phyloP scores from a whole-genome alignment of 2,113 vertebrate genomes.

The Arenaria interpres region DNA sequence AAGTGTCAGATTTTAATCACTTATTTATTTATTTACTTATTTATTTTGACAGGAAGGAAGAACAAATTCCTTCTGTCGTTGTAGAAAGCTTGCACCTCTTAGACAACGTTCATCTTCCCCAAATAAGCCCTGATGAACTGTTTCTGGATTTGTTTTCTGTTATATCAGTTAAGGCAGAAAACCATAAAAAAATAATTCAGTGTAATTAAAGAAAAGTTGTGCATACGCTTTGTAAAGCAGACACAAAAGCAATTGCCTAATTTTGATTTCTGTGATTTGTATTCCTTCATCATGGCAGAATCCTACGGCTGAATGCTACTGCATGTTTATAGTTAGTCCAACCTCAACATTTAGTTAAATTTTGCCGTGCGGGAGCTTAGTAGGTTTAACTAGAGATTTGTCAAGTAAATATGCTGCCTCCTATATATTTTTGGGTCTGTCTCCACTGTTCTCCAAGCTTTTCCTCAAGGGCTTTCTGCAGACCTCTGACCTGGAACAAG shows the following conservation, averaged over 20 bases:
- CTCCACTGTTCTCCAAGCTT: not conserved
- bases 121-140: not conserved
- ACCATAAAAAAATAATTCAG: not conserved
- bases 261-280: not conserved
- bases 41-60: not conserved
- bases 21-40: not conserved
- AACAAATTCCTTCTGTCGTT: not conserved
- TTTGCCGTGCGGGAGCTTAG: not conserved
- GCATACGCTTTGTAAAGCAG: not conserved
- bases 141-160: not conserved
- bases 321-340: not conserved
- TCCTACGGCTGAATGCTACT: not conserved
- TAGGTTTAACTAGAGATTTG: not conserved
- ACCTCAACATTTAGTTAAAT: not conserved
- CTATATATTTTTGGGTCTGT: not conserved
- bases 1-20: not conserved
- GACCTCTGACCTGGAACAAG: not conserved
- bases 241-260: not conserved
- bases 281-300: not conserved
- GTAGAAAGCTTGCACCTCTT: not conserved
- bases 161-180: not conserved
- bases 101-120: not conserved
- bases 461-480: not conserved
- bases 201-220: not conserved
- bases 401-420: not conserved